Base-by-base conservation (phyloP, 1,140 invertebrate species). In the Orius laevigatus region DNA sequence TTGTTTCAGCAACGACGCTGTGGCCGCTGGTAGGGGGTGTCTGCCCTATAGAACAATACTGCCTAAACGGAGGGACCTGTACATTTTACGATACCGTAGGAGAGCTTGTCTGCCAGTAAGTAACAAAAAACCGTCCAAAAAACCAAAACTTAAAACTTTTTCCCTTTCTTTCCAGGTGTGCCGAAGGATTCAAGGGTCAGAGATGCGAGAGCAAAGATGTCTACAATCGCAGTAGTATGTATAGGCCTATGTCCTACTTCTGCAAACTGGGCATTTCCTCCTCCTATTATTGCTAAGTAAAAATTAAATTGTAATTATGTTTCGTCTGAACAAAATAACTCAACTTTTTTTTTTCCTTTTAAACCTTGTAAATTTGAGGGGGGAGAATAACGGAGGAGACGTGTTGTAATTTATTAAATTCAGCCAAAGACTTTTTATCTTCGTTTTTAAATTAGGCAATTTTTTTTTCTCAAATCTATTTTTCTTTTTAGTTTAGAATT, bases 191-290 rank as follows among this genome's bases (percentile, higher is more conserved):
- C 73, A 76, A 74, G 61, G 85, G 85, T 59, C 72, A 78, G 63
- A 74, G 81, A 58, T 89, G 85, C 69, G 81, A 85, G 67, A 78
- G 73, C 60, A 86, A 87, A 74, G 76, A 80, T 65, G 70, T 75
- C 62, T 70, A 67, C 62, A 73, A 70, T 63, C 68, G 67, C 56
- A 70, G 70, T 68, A 74, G 72, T 74, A 72, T 72, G 71, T 75
- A 73, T 68, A 62, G 65, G 60, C 68, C 68, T 58, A 66, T 66
- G 62, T 64, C 68, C 56, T 70, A 70, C 62, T 69, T 68, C 60
- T 71, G 70, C 66, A 71, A 70, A 62, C 65, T 71, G 59, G 70
- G 70, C 63, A 64, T 70, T 56, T 71, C 69, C 59, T 67, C 67
- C 61, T 71, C 69, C 60, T 71, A 70, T 64, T 71, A 71, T 63